Percentiles rank a stretch among this genome's conserved stretches.
Conservation (phyloP, 2,888 invertebrate genomes). For the Cheilosia urbana region DNA sequence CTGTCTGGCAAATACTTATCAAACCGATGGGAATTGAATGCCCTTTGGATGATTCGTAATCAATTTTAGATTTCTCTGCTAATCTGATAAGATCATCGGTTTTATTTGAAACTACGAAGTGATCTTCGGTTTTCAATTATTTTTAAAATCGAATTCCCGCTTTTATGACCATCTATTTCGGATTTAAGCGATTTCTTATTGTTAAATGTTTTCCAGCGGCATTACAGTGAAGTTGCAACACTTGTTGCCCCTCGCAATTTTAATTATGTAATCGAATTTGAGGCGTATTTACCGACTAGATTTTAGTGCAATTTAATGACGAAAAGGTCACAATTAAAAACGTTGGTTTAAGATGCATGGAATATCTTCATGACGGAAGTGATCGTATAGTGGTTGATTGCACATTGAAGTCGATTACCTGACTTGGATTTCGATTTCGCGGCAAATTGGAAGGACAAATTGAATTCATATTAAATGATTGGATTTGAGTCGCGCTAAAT, state of each 20-base stretch:
- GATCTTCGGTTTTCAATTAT: neutral
- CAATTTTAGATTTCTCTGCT: neutral
- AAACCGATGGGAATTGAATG: neutral
- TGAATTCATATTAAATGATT: too few relatives aligned
- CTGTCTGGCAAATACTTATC: slow-evolving; percentile 7
- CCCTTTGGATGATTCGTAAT: neutral
- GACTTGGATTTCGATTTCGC: too few relatives aligned
- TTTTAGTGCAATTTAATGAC: slow-evolving; percentile 9
- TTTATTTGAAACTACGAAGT: neutral
- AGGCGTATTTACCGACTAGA: neutral
- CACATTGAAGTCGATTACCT: too few relatives aligned
- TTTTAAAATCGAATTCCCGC: neutral
- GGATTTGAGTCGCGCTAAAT: too few relatives aligned
- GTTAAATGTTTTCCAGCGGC: neutral
- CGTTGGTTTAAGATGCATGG: neutral
- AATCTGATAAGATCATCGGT: neutral
- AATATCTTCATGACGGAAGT: neutral
- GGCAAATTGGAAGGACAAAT: too few relatives aligned
- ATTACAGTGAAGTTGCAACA: neutral
- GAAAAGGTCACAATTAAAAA: neutral
- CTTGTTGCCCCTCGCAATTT: neutral
- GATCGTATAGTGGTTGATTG: neutral
- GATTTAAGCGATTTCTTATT: neutral
- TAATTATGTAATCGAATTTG: neutral
- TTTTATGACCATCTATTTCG: neutral